Evolutionary conservation across 1,140 invertebrate species (phyloP), one percentile per base, ranked within the genome.

Genomic region (Halictus rubicundus): DNA sequence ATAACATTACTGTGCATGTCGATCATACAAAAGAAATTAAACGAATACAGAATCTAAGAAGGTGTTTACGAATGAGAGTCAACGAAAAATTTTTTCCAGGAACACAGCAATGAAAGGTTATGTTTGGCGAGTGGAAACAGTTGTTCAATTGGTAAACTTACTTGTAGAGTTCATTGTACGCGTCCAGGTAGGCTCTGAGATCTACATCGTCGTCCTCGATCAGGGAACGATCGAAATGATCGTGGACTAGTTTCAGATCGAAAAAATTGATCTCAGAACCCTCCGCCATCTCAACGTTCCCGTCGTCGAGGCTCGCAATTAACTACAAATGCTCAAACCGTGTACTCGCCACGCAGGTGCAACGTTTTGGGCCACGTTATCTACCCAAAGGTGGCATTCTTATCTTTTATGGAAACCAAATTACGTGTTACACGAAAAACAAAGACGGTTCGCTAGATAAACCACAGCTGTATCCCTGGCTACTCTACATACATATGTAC

Each of bases 111-210:
- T 37, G 61, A 9, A 16, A 85, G 80, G 72, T 80, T 82, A 85
- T 72, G 60, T 68, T 9, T 16, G 19, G 37, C 1, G 49, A 54
- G 52, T 23, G n/a, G 49, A 25, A 23, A 60, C 0, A 82, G 16
- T 27, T 52, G 16, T 37, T 9, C n/a, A 0, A 7, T 14, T 27
- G 6, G 3, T 52, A 21, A 32, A 16, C 91, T 93, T 89, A 94
- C 94, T 94, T 94, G 80, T 92, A 93, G 0, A 94, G 83, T 87
- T 94, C 94, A 59, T 89, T 90, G 75, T 94, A 94, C n/a, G 93
- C 94, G 8, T 92, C 90, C 6, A 94, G 83, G 73, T 94, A 94
- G 7, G 90, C 85, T 69, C 89, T 91, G 0, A 94, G 82, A 76
- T 92, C 84, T 8, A 94, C 83, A 80, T 94, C 93, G 64, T 94